Conservation (phyloP, 2,797 vertebrate species). For the Rhinichthys osculus region DNA sequence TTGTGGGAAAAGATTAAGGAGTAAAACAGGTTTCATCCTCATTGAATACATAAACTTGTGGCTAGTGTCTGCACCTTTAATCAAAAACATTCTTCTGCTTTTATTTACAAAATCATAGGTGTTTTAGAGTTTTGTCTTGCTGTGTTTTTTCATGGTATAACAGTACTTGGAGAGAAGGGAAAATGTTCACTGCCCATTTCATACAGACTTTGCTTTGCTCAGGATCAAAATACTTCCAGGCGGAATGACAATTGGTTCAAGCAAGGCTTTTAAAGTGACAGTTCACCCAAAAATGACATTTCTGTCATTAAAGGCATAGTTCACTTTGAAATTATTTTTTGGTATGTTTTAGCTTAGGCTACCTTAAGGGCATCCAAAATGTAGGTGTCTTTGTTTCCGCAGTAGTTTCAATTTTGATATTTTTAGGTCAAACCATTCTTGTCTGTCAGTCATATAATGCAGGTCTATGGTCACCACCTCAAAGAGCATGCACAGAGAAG, state of each 20-base stretch:
- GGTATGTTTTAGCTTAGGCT: no score
- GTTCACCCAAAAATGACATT: neutral
- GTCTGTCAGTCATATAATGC: no score
- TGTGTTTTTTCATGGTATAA: slow-evolving; percentile 54
- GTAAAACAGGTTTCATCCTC: neutral
- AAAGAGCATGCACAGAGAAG: no score
- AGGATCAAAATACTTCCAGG: slow-evolving; percentile 42
- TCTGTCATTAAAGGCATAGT: no score
- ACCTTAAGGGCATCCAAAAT: no score
- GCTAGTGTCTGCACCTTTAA: neutral
- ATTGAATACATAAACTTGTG: neutral
- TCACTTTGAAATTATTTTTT: no score
- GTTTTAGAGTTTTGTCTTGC: neutral
- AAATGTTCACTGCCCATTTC: slow-evolving; percentile 34
- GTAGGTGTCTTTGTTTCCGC: no score
- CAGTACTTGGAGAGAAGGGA: slow-evolving; percentile 62
- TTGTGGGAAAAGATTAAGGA: slow-evolving; percentile 74
- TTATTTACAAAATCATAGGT: neutral
- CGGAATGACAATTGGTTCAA: slow-evolving; percentile 12
- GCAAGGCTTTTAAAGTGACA: neutral
- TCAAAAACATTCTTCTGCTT: neutral
- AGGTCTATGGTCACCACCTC: no score
- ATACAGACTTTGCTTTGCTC: slow-evolving; percentile 47
- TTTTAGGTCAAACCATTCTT: no score
- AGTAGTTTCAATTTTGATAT: no score